A percentile compares a stretch with the other conserved stretches of the same genome.
Evolutionary conservation across 1,140 invertebrate species (phyloP).

Genomic region (Platorchestia sp.): DNA sequence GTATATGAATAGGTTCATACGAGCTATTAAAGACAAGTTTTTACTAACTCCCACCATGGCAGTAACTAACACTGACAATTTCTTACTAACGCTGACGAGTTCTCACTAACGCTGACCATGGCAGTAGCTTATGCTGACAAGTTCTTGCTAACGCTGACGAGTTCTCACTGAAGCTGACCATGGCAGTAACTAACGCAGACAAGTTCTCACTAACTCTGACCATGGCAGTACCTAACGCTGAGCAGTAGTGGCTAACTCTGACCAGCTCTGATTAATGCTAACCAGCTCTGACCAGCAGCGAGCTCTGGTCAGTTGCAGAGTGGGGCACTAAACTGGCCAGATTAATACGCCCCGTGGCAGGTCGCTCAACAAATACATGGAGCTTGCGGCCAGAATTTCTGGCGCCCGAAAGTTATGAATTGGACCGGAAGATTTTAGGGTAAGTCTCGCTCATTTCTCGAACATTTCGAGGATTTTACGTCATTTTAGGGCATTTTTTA

Average conservation of each 20-base stretch:
- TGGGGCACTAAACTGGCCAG: background rate
- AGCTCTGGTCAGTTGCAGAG: background rate
- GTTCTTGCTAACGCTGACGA: background rate
- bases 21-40: no score
- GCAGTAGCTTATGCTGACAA: background rate
- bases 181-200: background rate
- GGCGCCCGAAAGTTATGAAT: background rate
- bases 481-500: constrained; percentile 17
- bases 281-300: background rate
- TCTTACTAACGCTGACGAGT: background rate
- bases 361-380: background rate
- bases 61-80: background rate
- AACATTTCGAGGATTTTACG: background rate
- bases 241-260: background rate
- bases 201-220: background rate
- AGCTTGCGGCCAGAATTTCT: background rate
- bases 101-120: background rate
- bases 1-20: no score
- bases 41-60: no score
- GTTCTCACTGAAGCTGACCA: background rate
- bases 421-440: constrained; percentile 22
- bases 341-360: background rate
- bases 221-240: no score
- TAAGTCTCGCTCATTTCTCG: background rate
- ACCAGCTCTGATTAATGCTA: background rate